phyloP scores from a whole-genome alignment of 1,140 invertebrate species.

The Dendroctonus ponderosae region DNA sequence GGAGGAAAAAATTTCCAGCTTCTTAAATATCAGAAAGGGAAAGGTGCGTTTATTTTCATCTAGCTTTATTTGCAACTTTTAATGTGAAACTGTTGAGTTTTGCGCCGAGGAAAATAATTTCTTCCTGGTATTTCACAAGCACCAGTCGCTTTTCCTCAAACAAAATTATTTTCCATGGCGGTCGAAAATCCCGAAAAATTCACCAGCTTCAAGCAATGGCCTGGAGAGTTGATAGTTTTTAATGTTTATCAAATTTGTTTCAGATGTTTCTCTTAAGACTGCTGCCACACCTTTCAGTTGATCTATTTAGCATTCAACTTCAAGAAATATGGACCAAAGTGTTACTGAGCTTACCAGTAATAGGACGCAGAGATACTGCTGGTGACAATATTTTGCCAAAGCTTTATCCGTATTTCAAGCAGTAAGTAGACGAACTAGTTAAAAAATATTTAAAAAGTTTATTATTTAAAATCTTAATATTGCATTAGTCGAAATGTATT shows the following conservation, averaged over 20 bases:
- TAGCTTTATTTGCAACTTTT: background rate
- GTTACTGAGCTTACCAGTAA: conserved; percentile 46
- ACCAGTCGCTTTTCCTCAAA: too few species aligned
- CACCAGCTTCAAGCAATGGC: too few species aligned
- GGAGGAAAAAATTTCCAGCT: conserved; percentile 64
- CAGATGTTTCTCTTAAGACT: conserved; percentile 60
- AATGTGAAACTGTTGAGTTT: too few species aligned
- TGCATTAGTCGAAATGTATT: background rate
- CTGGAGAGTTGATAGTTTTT: background rate
- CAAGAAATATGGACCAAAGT: conserved; percentile 46
- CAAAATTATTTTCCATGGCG: too few species aligned
- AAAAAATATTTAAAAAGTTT: background rate
- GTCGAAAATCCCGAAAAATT: too few species aligned
- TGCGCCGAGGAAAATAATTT: too few species aligned
- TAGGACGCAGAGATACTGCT: conserved; percentile 46
- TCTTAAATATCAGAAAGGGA: conserved; percentile 71
- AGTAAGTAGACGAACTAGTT: conserved; percentile 33
- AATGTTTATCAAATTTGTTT: conserved; percentile 14
- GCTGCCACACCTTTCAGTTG: conserved; percentile 52
- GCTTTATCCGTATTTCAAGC: conserved; percentile 47
- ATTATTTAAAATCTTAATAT: background rate
- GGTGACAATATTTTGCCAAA: conserved; percentile 48
- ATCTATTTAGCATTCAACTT: conserved; percentile 41
- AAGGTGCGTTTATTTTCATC: conserved; percentile 53
- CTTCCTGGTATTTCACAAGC: too few species aligned